Evolutionary conservation across 2,797 vertebrate genomes (phyloP).

Genomic region (Phrynocephalus guinanensis): DNA sequence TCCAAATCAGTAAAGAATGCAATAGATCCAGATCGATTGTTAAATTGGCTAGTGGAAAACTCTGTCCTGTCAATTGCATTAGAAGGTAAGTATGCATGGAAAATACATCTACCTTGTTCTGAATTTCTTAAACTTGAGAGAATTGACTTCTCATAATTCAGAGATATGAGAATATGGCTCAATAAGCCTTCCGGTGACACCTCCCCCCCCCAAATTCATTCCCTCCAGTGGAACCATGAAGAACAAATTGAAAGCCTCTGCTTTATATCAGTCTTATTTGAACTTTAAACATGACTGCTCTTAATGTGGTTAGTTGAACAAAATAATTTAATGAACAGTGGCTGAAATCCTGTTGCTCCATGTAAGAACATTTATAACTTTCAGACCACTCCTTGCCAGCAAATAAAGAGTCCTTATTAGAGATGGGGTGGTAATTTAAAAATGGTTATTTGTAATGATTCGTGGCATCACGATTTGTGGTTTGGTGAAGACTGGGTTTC

Average conservation of each 20-base stretch:
- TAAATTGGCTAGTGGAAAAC: slow-evolving; percentile 98
- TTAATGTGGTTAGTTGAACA: not conserved
- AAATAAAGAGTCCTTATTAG: too few species aligned
- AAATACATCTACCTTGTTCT: not conserved
- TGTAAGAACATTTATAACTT: too few species aligned
- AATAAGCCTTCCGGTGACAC: not conserved
- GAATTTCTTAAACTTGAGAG: not conserved
- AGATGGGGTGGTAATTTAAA: too few species aligned
- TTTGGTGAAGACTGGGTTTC: too few species aligned
- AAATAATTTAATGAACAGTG: not conserved
- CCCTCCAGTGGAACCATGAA: not conserved
- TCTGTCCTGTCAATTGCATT: slow-evolving; percentile 97
- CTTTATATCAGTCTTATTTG: not conserved
- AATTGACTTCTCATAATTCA: not conserved
- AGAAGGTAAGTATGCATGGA: slow-evolving; percentile 84
- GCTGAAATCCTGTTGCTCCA: too few species aligned
- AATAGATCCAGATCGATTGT: slow-evolving; percentile 94
- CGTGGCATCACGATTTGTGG: too few species aligned
- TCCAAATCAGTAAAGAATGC: slow-evolving; percentile 98
- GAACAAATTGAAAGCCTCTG: not conserved
- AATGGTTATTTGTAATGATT: too few species aligned
- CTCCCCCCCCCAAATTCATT: too few species aligned
- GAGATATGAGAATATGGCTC: not conserved
- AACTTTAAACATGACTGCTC: not conserved
- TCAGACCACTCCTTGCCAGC: too few species aligned